Percentiles rank a stretch among this genome's conserved stretches.
phyloP scores from a whole-genome alignment of 2,888 invertebrate species.

The Lithophane socia region DNA sequence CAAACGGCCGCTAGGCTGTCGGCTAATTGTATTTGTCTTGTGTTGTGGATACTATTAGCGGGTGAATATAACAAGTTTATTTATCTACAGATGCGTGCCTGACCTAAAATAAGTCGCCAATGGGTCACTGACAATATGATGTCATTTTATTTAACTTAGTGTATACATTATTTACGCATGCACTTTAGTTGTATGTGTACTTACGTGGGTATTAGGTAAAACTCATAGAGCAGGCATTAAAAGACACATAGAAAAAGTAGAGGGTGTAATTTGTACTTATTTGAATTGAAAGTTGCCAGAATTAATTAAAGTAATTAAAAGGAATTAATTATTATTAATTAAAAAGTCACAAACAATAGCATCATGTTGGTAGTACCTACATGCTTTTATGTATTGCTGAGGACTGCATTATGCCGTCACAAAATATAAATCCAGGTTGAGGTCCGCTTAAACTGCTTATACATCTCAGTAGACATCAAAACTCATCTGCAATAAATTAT shows the following conservation, averaged over 20 bases:
- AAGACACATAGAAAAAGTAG: neutral
- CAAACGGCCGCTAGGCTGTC: constrained; percentile 49
- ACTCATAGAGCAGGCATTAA: neutral
- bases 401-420: neutral
- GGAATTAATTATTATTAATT: too few species aligned
- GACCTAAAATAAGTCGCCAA: constrained; percentile 64
- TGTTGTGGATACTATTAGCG: constrained; percentile 72
- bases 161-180: neutral
- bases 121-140: constrained; percentile 21
- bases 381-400: neutral
- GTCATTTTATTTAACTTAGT: constrained; percentile 8
- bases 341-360: neutral
- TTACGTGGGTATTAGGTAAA: neutral
- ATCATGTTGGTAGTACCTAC: neutral
- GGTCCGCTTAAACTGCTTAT: neutral
- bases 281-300: neutral
- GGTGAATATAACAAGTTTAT: constrained; percentile 67
- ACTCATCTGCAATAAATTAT: constrained; percentile 33
- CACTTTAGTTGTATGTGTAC: neutral
- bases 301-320: neutral
- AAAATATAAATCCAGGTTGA: neutral
- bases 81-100: constrained; percentile 59
- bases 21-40: constrained; percentile 73
- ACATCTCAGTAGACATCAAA: constrained; percentile 3
- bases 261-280: too few species aligned